phyloP scores from a whole-genome alignment of 2,113 vertebrate species.

The Sterna hirundo region DNA sequence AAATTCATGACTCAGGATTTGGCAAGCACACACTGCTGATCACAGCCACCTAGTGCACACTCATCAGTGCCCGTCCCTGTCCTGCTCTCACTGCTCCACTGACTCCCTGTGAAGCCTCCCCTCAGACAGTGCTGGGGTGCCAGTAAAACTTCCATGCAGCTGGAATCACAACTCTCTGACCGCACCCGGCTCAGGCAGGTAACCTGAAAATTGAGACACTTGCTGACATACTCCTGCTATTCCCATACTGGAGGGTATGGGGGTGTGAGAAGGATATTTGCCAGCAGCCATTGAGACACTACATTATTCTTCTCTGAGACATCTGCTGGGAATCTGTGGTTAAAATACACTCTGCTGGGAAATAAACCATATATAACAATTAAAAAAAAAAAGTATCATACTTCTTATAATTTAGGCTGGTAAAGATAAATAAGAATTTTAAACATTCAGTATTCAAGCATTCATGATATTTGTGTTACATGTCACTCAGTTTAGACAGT shows the following conservation, averaged over 20 bases:
- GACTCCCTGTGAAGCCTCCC: neutral
- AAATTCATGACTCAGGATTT: constrained; percentile 42
- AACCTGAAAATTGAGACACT: neutral
- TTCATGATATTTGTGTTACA: neutral
- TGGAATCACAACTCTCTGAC: neutral
- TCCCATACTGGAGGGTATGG: neutral
- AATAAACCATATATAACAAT: constrained; percentile 15
- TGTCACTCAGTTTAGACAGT: neutral
- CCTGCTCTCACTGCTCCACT: neutral
- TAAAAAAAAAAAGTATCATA: neutral
- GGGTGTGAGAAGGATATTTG: neutral
- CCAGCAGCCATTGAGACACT: neutral
- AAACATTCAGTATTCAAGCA: neutral
- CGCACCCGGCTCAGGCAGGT: neutral
- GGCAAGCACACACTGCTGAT: constrained; percentile 44
- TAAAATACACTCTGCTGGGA: constrained; percentile 16
- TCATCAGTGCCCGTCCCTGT: neutral
- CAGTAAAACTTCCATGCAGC: neutral
- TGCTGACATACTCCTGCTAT: neutral
- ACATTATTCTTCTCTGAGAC: constrained; percentile 24
- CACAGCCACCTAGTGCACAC: neutral
- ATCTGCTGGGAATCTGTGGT: constrained; percentile 1
- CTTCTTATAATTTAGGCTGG: neutral
- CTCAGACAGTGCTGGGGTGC: neutral
- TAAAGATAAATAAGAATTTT: neutral